A percentile compares a stretch with the other conserved stretches of the same genome.
Conservation (phyloP, 2,113 vertebrate species). For the Pelmatolapia mariae region DNA sequence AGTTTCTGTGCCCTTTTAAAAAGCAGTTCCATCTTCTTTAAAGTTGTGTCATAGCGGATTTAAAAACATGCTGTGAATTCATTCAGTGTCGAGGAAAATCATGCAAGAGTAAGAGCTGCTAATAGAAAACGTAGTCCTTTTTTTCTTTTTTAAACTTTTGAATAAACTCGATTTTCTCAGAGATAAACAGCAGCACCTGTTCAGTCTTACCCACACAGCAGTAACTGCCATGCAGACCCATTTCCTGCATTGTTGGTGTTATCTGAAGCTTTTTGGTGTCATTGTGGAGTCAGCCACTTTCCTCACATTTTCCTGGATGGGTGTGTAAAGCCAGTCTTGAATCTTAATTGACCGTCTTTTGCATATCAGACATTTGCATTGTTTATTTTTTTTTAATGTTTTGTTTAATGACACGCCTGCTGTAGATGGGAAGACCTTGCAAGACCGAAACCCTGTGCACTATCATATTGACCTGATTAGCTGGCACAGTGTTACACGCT, state of each 20-base stretch:
- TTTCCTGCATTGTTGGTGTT: neutral
- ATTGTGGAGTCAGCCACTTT: neutral
- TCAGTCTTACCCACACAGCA: neutral
- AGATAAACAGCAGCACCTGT: neutral
- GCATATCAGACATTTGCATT: constrained; percentile 24
- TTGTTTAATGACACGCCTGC: neutral
- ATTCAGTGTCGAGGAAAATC: neutral
- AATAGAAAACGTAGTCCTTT: neutral
- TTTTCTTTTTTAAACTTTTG: neutral
- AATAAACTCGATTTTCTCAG: neutral
- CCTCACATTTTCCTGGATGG: neutral
- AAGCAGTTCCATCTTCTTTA: neutral
- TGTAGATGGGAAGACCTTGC: neutral
- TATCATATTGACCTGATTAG: neutral
- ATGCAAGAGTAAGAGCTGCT: neutral
- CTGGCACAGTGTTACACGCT: neutral
- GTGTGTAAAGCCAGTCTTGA: neutral
- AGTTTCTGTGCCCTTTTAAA: neutral
- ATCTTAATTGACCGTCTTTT: neutral
- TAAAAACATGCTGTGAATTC: neutral
- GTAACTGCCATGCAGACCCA: neutral
- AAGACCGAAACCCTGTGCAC: neutral
- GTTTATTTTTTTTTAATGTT: neutral
- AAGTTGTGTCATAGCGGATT: neutral
- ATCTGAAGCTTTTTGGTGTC: neutral